Evolutionary conservation across 2,113 vertebrate genomes (phyloP), one percentile per base, ranked within the genome.

Genomic region (Paradisaea rubra): DNA sequence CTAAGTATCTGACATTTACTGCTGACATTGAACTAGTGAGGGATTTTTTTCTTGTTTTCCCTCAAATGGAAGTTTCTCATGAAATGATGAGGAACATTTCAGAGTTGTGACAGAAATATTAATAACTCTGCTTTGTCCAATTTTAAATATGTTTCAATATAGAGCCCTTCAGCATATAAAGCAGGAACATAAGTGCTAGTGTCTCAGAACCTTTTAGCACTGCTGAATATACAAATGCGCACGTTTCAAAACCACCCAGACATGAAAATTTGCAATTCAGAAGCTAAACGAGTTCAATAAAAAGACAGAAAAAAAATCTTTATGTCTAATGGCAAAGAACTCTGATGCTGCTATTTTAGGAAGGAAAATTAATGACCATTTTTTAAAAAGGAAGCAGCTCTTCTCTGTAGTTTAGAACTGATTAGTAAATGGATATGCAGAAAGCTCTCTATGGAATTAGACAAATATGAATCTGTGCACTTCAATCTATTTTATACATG

Each of bases 401-500:
- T 64, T 80, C 61, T 78, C 53, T 95, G n/a, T 24, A 63, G 76
- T 89, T 97, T 88, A 85, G 70, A 88, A 73, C 45, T 89, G 82
- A 91, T 94, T 81, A 87, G 77, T 72, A 89, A 95, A 79, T 65
- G 53, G 78, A 88, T 86, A 87, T 77, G 92, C 89, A 95, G 63
- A 86, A 84, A 80, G 53, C 45, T 91, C 53, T 91, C 66, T 33
- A 35, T 52, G 52, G 63, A 89, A 92, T 84, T 70, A 95, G 47
- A 78, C 57, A 76, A 86, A 85, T 47, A 37, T 47, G 80, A 95
- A 60, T 86, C 72, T 90, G 69, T 83, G 94, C 68, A 52, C 68
- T 90, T 89, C 88, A 94, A 89, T 96, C 71, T 90, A 56, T 86
- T 94, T 95, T 86, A 80, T 66, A 66, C 82, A 63, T 82, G 74